Base-by-base conservation (phyloP, 2,888 invertebrate species). In the Gerosis bhagava region DNA sequence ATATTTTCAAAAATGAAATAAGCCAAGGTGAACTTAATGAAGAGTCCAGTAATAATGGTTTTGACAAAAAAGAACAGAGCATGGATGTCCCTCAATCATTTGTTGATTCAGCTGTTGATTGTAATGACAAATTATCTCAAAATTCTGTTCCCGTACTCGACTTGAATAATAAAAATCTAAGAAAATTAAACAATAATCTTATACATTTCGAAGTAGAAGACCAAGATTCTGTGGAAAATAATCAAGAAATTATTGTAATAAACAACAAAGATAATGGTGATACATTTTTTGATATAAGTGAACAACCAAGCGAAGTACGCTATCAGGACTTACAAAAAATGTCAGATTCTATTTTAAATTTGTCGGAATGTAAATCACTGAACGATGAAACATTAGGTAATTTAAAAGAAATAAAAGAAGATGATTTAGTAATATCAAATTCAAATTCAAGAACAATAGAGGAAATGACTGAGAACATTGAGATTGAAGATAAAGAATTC, bases 311-410 rank as follows among this genome's bases (percentile, higher is more conserved):
- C 5, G 2, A 44, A 45, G 21, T 22, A 3, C 41, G 31, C 26
- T 62, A 69, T 26, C 51, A 66, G 35, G 83, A 83, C 53, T 65
- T 83, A 51, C 79, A 83, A 63, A 63, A 69, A 12, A 64, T 78
- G 54, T 81, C 83, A 3, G 62, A 82, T 61, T 65, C 70, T 11
- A 61, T 82, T 55, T 60, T 83, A 43, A 52, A 64, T 54, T 48
- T 54, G 19, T 46, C 45, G 11, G 21, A 63, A 54, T 39, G 44
- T 45, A 28, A 2, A 11, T 3, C 40, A 32, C 32, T 35, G 42
- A n/a, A n/a, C n/a, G 50, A 22, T 7, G 19, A 26, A 0, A 19
- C 6, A 5, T 37, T 34, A 11, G 8, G 21, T 10, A 4, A 35
- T 22, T 32, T 16, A 19, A 3, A 19, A 19, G 6, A 19, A 6